phyloP scores from a whole-genome alignment of 2,113 vertebrate species.

The Oxyura jamaicensis region DNA sequence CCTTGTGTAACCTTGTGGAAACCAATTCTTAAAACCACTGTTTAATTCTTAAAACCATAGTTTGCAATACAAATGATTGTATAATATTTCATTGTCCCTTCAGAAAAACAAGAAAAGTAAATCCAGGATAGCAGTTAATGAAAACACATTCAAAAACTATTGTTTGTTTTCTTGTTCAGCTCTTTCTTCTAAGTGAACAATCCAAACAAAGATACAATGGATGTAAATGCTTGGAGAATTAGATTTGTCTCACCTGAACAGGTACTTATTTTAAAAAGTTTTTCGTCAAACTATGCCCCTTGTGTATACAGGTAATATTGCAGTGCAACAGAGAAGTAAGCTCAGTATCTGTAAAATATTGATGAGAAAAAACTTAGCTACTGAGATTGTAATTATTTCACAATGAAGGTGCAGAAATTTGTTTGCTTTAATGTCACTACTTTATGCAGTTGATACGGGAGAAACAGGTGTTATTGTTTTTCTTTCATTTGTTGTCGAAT shows the following conservation, averaged over 20 bases:
- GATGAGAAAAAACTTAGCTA: background rate
- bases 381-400: background rate
- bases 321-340: background rate
- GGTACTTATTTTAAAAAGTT: background rate
- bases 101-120: background rate
- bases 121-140: background rate
- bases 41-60: background rate
- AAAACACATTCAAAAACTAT: background rate
- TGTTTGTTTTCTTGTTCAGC: fast-evolving
- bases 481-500: background rate
- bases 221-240: background rate
- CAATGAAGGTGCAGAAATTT: background rate
- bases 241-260: background rate
- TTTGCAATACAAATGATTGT: background rate
- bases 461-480: background rate
- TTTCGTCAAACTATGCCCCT: background rate
- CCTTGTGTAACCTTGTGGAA: background rate
- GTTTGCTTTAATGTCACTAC: background rate
- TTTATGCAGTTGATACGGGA: background rate
- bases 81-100: background rate
- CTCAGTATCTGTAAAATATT: background rate
- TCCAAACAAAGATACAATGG: background rate
- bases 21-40: background rate
- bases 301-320: background rate
- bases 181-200: background rate